Conservation (phyloP, 2,797 vertebrate genomes). For the Otus scops region DNA sequence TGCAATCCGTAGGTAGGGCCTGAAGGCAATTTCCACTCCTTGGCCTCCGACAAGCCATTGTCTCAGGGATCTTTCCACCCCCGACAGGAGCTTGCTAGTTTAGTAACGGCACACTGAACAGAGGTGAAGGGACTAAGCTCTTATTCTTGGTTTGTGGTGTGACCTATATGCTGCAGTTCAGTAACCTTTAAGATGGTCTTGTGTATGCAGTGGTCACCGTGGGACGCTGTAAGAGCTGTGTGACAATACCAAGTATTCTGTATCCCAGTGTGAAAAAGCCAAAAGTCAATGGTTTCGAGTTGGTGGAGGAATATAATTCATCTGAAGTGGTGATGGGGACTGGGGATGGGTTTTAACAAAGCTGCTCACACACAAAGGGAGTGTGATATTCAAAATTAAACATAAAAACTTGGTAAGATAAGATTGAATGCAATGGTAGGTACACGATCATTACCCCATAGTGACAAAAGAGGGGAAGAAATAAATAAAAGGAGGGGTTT, state of each 20-base stretch:
- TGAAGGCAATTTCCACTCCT: not conserved
- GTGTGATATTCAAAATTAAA: not conserved
- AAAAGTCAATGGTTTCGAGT: not conserved
- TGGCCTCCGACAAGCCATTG: fast-evolving
- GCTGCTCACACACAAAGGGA: not conserved
- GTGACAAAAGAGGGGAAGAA: not conserved
- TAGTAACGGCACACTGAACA: not conserved
- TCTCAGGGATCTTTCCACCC: too few relatives aligned
- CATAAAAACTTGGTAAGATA: not conserved
- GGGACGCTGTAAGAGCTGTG: not conserved
- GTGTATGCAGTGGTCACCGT: not conserved
- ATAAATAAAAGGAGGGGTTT: not conserved
- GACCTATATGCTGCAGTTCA: not conserved
- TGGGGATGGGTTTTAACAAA: not conserved
- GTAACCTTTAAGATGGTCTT: not conserved
- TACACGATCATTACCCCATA: not conserved
- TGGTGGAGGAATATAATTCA: not conserved
- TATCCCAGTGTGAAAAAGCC: not conserved
- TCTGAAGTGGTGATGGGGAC: not conserved
- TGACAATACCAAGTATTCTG: not conserved
- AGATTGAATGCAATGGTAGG: not conserved
- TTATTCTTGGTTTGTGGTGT: not conserved
- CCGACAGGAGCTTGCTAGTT: not conserved
- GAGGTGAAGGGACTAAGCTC: not conserved
- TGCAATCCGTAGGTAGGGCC: not conserved